Conservation (phyloP, 2,888 invertebrate species). For the Spodoptera picta region DNA sequence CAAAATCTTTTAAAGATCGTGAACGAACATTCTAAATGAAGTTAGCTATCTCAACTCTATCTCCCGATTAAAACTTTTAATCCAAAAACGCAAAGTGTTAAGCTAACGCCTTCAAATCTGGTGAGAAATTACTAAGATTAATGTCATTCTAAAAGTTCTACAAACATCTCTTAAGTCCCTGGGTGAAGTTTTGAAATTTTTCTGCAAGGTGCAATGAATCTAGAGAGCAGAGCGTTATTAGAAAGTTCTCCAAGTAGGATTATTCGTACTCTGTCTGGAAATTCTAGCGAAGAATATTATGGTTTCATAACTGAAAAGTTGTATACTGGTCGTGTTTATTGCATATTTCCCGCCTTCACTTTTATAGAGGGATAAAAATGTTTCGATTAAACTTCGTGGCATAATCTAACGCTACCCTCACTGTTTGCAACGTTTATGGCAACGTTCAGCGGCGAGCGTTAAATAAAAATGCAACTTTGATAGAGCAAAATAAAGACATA, state of each 20-base stretch:
- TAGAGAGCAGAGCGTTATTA: constrained; percentile 78
- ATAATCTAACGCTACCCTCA: constrained; percentile 6
- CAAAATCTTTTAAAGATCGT: constrained; percentile 17
- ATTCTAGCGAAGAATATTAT: constrained; percentile 67
- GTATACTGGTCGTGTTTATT: constrained; percentile 56
- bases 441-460: not conserved
- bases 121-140: constrained; percentile 75
- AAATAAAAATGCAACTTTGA: constrained; percentile 5
- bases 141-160: constrained; percentile 78
- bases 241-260: constrained; percentile 78
- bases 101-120: constrained; percentile 67
- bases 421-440: constrained; percentile 11
- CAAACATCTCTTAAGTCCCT: constrained; percentile 73
- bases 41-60: constrained; percentile 40
- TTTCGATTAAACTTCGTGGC: constrained; percentile 50
- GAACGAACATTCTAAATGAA: constrained; percentile 36
- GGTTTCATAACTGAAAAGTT: constrained; percentile 64
- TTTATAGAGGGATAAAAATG: constrained; percentile 53
- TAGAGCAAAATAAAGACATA: not conserved
- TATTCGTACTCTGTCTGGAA: constrained; percentile 68
- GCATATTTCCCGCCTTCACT: constrained; percentile 41
- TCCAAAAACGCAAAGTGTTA: constrained; percentile 60
- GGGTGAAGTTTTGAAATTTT: constrained; percentile 74
- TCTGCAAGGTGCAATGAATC: constrained; percentile 84
- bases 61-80: constrained; percentile 53